Conservation (phyloP, 1,140 invertebrate species). For the Drosophila aff. region DNA sequence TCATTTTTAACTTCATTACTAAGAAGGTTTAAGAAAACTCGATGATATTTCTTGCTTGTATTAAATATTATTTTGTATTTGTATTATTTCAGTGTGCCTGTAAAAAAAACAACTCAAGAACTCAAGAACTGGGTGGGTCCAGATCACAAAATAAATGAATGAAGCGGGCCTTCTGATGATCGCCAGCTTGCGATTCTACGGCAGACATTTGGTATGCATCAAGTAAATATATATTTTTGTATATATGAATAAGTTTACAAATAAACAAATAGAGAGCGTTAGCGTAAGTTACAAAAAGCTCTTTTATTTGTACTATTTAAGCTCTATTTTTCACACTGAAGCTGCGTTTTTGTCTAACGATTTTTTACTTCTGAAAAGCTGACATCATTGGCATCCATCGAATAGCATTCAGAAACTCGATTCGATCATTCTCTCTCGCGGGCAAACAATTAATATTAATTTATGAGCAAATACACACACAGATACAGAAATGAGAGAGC, state of each 20-base stretch:
- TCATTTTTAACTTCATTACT: too few species aligned
- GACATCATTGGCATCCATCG: slow-evolving; percentile 66
- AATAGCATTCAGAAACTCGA: slow-evolving; percentile 29
- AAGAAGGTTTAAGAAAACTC: neutral
- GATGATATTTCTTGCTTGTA: neutral
- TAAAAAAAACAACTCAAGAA: neutral
- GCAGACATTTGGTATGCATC: slow-evolving; percentile 27
- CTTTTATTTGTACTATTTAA: neutral
- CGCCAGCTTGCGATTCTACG: slow-evolving; percentile 2
- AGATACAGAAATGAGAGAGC: slow-evolving; percentile 9
- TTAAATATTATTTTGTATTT: neutral
- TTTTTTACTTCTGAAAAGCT: slow-evolving; percentile 27
- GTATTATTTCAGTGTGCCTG: neutral
- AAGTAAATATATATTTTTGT: slow-evolving; percentile 1
- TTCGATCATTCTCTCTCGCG: slow-evolving; percentile 57
- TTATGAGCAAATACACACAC: slow-evolving; percentile 44
- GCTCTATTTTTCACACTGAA: slow-evolving; percentile 3
- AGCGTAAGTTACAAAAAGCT: slow-evolving; percentile 8
- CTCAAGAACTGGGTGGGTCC: slow-evolving; percentile 6
- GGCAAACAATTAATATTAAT: slow-evolving; percentile 72
- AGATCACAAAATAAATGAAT: slow-evolving; percentile 27
- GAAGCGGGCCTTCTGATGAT: slow-evolving; percentile 25
- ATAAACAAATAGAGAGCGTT: slow-evolving; percentile 2
- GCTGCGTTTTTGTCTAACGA: slow-evolving; percentile 7
- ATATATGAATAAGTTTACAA: neutral